Evolutionary conservation across 2,797 vertebrate genomes (phyloP).

Genomic region (Cuculus canorus): DNA sequence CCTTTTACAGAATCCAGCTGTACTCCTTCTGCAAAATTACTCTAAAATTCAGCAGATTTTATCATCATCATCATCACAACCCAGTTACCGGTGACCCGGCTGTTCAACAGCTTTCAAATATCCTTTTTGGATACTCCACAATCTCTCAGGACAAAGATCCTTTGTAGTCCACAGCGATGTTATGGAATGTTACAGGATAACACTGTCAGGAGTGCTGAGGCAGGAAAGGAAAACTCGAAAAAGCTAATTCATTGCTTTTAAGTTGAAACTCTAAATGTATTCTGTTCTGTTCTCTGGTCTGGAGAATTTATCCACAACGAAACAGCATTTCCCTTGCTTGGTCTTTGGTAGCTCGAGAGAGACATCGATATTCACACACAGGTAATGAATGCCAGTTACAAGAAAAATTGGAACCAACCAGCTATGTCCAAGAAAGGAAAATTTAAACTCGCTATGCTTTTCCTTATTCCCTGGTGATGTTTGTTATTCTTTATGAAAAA

Average conservation of each 20-base stretch:
- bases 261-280: neutral
- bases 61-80: neutral
- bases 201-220: neutral
- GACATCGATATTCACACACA: neutral
- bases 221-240: neutral
- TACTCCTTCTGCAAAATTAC: conserved; percentile 1
- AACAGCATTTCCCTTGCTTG: neutral
- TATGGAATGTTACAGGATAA: neutral
- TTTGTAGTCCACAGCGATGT: neutral
- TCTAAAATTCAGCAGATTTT: conserved; percentile 10
- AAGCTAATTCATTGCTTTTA: neutral
- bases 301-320: neutral
- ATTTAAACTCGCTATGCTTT: neutral
- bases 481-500: neutral
- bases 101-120: neutral
- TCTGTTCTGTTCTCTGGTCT: neutral
- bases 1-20: neutral
- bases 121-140: neutral
- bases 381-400: neutral
- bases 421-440: conserved; percentile 3
- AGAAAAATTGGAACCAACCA: neutral
- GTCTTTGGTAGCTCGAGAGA: conserved; percentile 48
- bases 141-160: neutral
- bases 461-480: neutral
- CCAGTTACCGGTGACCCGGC: neutral